Percentiles rank a stretch among this genome's conserved stretches.
Evolutionary conservation across 2,797 vertebrate species (phyloP).

Genomic region (Adelosebastes latens): DNA sequence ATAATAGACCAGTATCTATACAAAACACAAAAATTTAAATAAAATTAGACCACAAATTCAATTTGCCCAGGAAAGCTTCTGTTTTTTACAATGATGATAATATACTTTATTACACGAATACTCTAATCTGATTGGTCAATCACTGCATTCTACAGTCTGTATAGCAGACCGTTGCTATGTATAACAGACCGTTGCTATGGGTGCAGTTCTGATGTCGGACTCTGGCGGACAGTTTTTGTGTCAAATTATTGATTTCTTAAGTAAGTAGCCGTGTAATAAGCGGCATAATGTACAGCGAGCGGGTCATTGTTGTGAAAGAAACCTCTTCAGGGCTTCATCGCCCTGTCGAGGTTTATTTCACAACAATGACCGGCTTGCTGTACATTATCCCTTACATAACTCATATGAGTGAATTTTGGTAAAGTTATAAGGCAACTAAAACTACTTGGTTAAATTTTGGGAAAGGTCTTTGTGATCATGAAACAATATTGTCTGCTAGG

Average conservation of each 20-base stretch:
- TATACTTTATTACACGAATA: not conserved
- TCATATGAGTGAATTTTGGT: not conserved
- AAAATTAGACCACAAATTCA: not conserved
- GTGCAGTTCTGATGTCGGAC: no score
- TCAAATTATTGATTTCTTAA: no score
- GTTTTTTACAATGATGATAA: not conserved
- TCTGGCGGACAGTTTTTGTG: no score
- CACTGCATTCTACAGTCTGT: no score
- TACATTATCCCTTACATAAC: not conserved
- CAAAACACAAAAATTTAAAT: not conserved
- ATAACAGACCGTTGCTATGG: rapidly evolving
- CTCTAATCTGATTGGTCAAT: no score
- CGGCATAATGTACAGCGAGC: rapidly evolving
- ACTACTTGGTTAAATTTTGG: not conserved
- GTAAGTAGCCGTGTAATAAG: no score
- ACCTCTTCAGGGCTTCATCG: no score
- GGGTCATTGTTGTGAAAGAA: no score
- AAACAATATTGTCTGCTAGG: not conserved
- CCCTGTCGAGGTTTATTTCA: no score
- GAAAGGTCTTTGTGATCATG: not conserved
- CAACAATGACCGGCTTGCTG: no score
- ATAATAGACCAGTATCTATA: not conserved
- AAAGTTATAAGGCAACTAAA: not conserved
- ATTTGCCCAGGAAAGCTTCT: not conserved
- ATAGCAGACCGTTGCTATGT: no score